phyloP scores from a whole-genome alignment of 2,797 vertebrate species.

The Ptychadena robeensis region DNA sequence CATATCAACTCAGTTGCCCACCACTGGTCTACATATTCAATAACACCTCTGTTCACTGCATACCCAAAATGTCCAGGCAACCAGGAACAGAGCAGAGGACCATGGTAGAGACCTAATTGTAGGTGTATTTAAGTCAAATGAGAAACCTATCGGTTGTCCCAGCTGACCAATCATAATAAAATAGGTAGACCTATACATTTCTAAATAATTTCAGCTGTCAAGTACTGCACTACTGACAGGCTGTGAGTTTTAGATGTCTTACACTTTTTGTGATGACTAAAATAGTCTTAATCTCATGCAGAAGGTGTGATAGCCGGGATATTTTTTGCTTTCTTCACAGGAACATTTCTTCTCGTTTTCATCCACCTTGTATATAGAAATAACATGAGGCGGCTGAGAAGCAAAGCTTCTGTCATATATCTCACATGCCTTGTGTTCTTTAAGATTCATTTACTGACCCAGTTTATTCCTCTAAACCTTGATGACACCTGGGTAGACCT shows the following conservation, averaged over 20 bases:
- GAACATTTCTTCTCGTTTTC: slow-evolving; percentile 44
- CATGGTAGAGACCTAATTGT: not conserved
- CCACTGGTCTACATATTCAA: too few species aligned
- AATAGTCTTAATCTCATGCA: slow-evolving; percentile 13
- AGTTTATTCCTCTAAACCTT: not conserved
- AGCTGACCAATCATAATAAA: too few species aligned
- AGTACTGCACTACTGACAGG: not conserved
- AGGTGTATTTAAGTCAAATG: too few species aligned
- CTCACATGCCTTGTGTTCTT: not conserved
- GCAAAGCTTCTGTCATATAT: not conserved
- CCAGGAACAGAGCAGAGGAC: not conserved
- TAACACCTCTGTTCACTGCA: too few species aligned
- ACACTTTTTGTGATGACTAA: not conserved
- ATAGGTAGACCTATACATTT: not conserved
- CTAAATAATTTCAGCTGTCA: not conserved
- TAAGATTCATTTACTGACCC: not conserved
- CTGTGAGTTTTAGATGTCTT: not conserved
- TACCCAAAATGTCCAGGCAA: not conserved
- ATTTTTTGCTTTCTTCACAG: slow-evolving; percentile 41
- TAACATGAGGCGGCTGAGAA: slow-evolving; percentile 9
- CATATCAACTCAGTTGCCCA: too few species aligned
- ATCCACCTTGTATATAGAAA: slow-evolving; percentile 35
- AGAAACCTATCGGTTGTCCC: too few species aligned
- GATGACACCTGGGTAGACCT: not conserved
- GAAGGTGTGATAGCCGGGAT: slow-evolving; percentile 43